Percentiles rank a stretch among this genome's conserved stretches.
phyloP scores from a whole-genome alignment of 2,113 vertebrate species.

The Lonchura striata region DNA sequence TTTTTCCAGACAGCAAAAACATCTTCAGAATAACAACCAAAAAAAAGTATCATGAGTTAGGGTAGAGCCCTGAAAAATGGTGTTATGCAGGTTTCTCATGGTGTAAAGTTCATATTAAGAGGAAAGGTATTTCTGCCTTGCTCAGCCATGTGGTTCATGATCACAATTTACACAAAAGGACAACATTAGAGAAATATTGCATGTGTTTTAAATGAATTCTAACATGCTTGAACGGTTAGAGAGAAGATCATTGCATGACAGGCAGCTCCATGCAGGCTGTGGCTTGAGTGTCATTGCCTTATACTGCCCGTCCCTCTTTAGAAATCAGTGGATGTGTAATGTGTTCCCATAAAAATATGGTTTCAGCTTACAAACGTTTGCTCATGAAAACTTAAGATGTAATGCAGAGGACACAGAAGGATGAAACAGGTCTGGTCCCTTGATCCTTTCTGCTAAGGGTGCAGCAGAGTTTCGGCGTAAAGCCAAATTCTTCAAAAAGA shows the following conservation, averaged over 20 bases:
- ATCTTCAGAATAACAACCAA: background rate
- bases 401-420: background rate
- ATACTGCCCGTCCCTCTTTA: background rate
- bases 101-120: background rate
- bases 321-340: background rate
- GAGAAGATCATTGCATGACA: background rate
- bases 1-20: conserved; percentile 8
- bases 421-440: background rate
- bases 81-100: background rate
- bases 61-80: background rate
- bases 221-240: background rate
- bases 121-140: background rate
- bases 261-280: background rate
- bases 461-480: background rate
- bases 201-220: background rate
- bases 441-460: background rate
- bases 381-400: background rate
- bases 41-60: background rate
- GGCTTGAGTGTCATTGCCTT: background rate
- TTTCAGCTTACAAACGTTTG: background rate
- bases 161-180: background rate
- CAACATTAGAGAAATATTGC: background rate
- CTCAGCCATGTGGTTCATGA: background rate
- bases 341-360: background rate
- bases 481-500: background rate